phyloP scores from a whole-genome alignment of 2,888 invertebrate genomes.

The Strigamia crassipes region DNA sequence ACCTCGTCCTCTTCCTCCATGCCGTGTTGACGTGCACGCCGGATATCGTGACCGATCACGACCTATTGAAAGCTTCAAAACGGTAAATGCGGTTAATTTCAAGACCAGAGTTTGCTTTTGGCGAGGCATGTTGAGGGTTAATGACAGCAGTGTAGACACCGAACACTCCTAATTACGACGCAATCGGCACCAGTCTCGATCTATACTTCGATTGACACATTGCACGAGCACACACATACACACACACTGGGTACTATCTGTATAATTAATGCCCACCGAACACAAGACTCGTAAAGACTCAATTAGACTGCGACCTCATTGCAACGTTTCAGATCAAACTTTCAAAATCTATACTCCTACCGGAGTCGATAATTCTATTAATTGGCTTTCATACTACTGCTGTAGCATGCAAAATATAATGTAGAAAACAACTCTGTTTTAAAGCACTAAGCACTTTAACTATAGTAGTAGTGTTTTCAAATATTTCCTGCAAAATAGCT shows the following conservation, averaged over 20 bases:
- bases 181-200: conserved; percentile 17
- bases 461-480: neutral
- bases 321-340: neutral
- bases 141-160: conserved; percentile 22
- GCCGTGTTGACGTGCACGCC: conserved; percentile 7
- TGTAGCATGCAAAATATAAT: neutral
- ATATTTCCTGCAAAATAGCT: neutral
- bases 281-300: conserved; percentile 37
- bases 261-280: conserved; percentile 37
- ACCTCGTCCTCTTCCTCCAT: neutral
- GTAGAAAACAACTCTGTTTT: neutral
- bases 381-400: neutral
- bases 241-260: neutral
- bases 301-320: conserved; percentile 14
- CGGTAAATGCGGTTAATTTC: conserved; percentile 38
- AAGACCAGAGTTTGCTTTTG: conserved; percentile 28
- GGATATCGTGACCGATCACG: conserved; percentile 35
- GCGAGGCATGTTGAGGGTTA: conserved; percentile 28
- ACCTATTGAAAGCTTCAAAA: conserved; percentile 38
- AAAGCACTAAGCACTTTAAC: neutral
- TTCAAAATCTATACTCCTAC: neutral
- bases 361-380: neutral
- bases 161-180: conserved; percentile 40
- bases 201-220: conserved; percentile 38
- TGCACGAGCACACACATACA: neutral